Evolutionary conservation across 2,113 vertebrate species (phyloP), one percentile per base, ranked within the genome.

Genomic region (Uria lomvia): DNA sequence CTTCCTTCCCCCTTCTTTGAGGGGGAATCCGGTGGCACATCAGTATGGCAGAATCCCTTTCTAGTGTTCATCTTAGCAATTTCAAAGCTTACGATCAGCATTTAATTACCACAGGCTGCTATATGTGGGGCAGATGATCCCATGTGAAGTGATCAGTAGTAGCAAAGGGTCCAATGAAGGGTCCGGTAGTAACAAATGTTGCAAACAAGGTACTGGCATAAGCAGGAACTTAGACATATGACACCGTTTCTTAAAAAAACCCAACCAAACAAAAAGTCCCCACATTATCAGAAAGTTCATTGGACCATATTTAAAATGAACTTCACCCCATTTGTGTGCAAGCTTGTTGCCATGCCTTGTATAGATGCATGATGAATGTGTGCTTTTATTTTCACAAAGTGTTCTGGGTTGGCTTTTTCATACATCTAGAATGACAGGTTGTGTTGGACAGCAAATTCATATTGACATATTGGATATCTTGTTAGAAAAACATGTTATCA

Each of bases 401-500:
- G 24, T 49, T 76, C 38, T 23, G 15, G 5, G 8, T 53, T 36
- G 49, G 8, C 11, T 24, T 72, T 65, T 59, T 68, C 15, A 2
- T 58, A 17, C 8, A 23, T 30, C n/a, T 63, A 17, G 21, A 63
- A 24, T 49, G 36, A 71, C 5, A 11, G 52, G 9, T 59, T 58
- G 0, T 43, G 38, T 45, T 58, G 30, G 43, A 90, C 56, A 79
- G 12, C 15, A 4, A 50, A 42, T 18, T 45, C 14, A 0, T 62
- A 10, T 13, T 76, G 17, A 34, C 22, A 42, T 68, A 18, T 1
- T 55, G 19, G 5, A 6, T 79, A 21, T 12, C 16, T 17, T 58
- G 6, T 24, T 78, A 60, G 42, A 49, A 78, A 72, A 23, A 27
- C 0, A 0, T 26, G 5, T 49, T 91, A 21, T 15, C 2, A 1